A percentile compares a stretch with the other conserved stretches of the same genome.
phyloP scores from a whole-genome alignment of 2,113 vertebrate genomes.

The Vanacampus margaritifer region DNA sequence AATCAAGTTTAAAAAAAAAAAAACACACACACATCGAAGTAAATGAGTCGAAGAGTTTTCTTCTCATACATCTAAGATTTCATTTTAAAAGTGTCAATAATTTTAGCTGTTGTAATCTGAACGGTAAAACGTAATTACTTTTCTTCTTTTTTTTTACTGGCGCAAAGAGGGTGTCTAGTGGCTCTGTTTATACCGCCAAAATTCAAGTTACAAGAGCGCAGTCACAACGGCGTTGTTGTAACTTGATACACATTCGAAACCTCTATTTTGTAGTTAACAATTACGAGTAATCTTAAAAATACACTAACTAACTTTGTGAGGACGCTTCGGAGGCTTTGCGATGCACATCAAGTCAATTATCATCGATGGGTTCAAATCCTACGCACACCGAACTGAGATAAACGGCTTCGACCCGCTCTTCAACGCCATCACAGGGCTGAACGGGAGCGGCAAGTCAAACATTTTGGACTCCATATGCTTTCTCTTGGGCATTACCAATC shows the following conservation, averaged over 20 bases:
- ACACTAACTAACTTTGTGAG: background rate
- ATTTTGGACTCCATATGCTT: slow-evolving; percentile 96
- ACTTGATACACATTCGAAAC: slow-evolving; percentile 25
- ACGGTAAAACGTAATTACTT: rapidly evolving
- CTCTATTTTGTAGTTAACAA: too few species aligned
- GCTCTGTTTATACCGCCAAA: slow-evolving; percentile 68
- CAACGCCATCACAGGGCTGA: slow-evolving; percentile 95
- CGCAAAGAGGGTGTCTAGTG: background rate
- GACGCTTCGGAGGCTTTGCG: slow-evolving; percentile 22
- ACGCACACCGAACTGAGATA: slow-evolving; percentile 90
- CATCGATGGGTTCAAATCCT: slow-evolving; percentile 95
- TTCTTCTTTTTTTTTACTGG: slow-evolving; percentile 2
- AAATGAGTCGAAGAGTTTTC: rapidly evolving
- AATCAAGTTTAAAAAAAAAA: background rate
- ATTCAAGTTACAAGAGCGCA: slow-evolving; percentile 60
- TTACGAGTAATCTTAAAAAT: too few species aligned
- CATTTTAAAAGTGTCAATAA: too few species aligned
- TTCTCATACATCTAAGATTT: rapidly evolving
- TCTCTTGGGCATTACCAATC: slow-evolving; percentile 85
- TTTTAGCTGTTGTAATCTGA: background rate
- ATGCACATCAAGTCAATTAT: slow-evolving; percentile 93
- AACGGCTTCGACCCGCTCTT: slow-evolving; percentile 86
- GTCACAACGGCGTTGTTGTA: background rate
- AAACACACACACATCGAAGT: background rate
- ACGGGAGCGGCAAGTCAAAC: slow-evolving; percentile 97